Evolutionary conservation across 2,888 invertebrate genomes (phyloP), one percentile per base, ranked within the genome.

Genomic region (Aethes cnicana): DNA sequence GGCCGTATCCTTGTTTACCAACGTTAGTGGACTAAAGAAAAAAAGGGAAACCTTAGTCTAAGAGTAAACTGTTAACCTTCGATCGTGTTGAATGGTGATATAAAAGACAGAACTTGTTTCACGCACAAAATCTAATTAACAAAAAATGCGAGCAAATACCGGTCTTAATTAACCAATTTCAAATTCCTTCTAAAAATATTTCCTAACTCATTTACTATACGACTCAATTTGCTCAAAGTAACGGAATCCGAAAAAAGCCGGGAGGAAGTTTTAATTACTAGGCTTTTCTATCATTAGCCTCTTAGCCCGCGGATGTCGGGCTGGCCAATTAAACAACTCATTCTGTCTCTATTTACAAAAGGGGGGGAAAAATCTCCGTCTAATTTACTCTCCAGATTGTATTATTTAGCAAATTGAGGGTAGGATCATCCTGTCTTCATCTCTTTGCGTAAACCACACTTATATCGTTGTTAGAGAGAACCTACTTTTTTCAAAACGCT

Each of bases 181-280:
- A 14, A 43, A 36, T 43, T 37, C 20, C 23, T 23, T 12, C 17
- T 18, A 14, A 23, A 36, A 48, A 25, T 32, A 43, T 43, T 44
- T 50, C 14, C 43, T 14, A 49, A 49, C 23, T 43, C 30, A 36
- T 43, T 50, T 43, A 39, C 25, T 32, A 37, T 16, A 16, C 44
- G 32, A 46, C 52, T 52, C 52, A 46, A 44, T 52, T 52, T 52
- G 18, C 30, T 52, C 52, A 52, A 52, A 52, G 25, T 16, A 52
- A 25, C 23, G 30, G 44, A 32, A 52, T 46, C 37, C 26, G n/a
- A 32, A 46, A 48, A 44, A 52, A 37, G 9, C 39, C 8, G 16
- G 26, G 33, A 33, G 55, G 57, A 72, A 74, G 58, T 74, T 73
- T 74, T 74, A 72, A 73, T 74, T 70, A 71, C 64, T 63, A 58